Conservation (phyloP, 2,113 vertebrate genomes). For the Anolis sagrei region DNA sequence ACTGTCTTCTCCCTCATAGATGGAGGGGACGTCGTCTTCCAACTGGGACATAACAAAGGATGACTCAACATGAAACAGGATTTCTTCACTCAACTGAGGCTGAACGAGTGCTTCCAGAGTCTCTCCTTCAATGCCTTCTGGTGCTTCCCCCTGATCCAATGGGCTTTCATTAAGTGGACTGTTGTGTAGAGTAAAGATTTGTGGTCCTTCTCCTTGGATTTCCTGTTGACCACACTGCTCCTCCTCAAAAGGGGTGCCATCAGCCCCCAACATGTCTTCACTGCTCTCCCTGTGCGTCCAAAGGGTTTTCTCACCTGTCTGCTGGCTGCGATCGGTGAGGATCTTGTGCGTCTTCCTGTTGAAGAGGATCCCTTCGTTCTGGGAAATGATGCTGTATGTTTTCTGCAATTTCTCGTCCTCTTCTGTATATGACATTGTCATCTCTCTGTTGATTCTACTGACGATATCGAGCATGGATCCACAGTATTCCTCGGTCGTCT, state of each 20-base stretch:
- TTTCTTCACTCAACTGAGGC: background rate
- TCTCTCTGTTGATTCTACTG: background rate
- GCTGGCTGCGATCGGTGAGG: background rate
- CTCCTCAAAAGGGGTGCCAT: background rate
- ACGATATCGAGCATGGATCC: background rate
- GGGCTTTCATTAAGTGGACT: no score
- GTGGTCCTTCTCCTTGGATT: background rate
- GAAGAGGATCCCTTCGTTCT: background rate
- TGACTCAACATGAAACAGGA: background rate
- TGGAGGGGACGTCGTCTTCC: background rate
- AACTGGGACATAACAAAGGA: background rate
- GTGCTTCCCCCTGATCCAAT: background rate
- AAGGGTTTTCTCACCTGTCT: background rate
- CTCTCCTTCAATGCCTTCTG: background rate
- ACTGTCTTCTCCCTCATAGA: background rate
- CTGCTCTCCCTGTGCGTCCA: background rate
- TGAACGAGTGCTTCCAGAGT: background rate
- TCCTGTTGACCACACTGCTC: background rate
- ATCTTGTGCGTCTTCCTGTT: background rate
- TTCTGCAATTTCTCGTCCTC: background rate
- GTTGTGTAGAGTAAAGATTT: background rate
- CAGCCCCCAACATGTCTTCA: fast-evolving
- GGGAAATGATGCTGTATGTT: background rate
- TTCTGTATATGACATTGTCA: background rate
- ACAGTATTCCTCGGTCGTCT: background rate